A percentile compares a stretch with the other conserved stretches of the same genome.
phyloP scores from a whole-genome alignment of 2,888 invertebrate genomes.

The Galeruca laticollis region DNA sequence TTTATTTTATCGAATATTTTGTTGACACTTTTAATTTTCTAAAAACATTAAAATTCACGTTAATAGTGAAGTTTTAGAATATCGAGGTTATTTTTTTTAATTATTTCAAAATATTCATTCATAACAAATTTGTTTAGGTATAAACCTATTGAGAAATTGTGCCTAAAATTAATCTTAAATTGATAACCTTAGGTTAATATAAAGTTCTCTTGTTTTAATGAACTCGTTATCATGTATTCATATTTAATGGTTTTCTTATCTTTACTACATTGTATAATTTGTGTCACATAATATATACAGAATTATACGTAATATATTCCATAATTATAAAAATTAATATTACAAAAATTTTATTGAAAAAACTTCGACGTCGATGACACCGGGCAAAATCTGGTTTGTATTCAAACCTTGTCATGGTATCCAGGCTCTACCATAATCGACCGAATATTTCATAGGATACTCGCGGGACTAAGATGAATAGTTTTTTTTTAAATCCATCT shows the following conservation, averaged over 20 bases:
- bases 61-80: neutral
- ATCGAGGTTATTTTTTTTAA: neutral
- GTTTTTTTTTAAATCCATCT: too few relatives aligned
- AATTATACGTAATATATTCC: too few relatives aligned
- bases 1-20: neutral
- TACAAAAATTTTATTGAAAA: too few relatives aligned
- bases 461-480: too few relatives aligned
- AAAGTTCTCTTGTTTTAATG: neutral
- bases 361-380: too few relatives aligned
- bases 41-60: neutral
- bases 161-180: neutral
- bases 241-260: conserved; percentile 1
- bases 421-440: too few relatives aligned
- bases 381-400: too few relatives aligned
- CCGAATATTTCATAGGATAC: too few relatives aligned
- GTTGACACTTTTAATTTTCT: neutral
- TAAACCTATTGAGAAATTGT: neutral
- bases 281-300: neutral
- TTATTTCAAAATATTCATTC: neutral
- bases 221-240: conserved; percentile 1
- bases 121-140: neutral
- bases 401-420: too few relatives aligned
- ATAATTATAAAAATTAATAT: too few relatives aligned
- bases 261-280: neutral
- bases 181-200: conserved; percentile 13